Conservation (phyloP, 2,113 vertebrate genomes). For the Oriolus oriolus region DNA sequence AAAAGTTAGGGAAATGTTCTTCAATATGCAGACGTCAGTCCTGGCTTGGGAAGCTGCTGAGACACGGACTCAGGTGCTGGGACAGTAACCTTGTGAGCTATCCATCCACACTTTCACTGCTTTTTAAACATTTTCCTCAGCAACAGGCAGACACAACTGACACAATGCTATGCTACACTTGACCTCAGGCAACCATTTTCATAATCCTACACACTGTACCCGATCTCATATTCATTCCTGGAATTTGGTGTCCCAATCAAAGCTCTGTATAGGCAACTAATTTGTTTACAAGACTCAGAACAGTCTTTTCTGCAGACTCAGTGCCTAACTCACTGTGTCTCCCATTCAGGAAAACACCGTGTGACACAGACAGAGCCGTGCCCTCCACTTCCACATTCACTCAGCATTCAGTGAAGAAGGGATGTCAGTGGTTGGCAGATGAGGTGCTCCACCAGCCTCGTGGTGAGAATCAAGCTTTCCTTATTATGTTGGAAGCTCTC, state of each 20-base stretch:
- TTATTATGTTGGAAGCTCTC: no score
- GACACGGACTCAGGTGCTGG: background rate
- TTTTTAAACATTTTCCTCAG: background rate
- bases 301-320: background rate
- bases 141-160: background rate
- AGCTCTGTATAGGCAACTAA: background rate
- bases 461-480: background rate
- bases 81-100: background rate
- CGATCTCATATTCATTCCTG: background rate
- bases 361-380: background rate
- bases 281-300: background rate
- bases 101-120: background rate
- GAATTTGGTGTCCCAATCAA: background rate
- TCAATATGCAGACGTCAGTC: accelerated
- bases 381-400: background rate
- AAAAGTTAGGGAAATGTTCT: background rate
- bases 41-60: background rate
- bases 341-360: background rate
- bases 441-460: background rate
- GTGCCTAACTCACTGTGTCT: background rate
- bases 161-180: background rate
- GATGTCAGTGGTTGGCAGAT: background rate
- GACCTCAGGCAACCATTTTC: background rate
- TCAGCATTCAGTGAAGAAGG: background rate
- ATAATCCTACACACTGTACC: background rate